A percentile compares a stretch with the other conserved stretches of the same genome.
Evolutionary conservation across 2,888 invertebrate species (phyloP).

Genomic region (Podabrus alpinus): DNA sequence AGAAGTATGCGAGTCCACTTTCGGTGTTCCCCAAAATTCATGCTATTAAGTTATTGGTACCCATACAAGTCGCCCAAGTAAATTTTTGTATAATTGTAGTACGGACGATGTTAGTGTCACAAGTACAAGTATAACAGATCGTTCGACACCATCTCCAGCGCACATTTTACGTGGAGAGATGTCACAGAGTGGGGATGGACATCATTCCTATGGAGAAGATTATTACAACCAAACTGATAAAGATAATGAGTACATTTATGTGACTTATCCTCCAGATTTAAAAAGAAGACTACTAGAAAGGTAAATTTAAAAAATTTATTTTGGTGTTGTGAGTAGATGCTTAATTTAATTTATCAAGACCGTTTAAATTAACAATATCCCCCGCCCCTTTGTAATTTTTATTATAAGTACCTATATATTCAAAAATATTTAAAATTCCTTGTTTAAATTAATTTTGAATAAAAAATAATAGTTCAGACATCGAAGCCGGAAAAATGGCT

Average conservation of each 20-base stretch:
- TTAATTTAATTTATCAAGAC: too few relatives aligned
- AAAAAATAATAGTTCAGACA: too few relatives aligned
- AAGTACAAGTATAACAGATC: conserved; percentile 69
- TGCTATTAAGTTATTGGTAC: neutral
- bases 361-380: too few relatives aligned
- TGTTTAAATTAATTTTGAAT: too few relatives aligned
- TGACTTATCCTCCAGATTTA: conserved; percentile 84
- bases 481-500: too few relatives aligned
- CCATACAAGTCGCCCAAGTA: neutral
- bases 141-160: conserved; percentile 69
- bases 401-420: too few relatives aligned
- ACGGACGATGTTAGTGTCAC: conserved; percentile 72
- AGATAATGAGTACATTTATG: conserved; percentile 81
- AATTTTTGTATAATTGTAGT: conserved; percentile 52
- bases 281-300: conserved; percentile 82
- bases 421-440: too few relatives aligned
- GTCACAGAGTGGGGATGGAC: conserved; percentile 44
- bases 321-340: conserved; percentile 48
- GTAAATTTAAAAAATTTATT: conserved; percentile 54
- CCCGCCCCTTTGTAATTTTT: too few relatives aligned
- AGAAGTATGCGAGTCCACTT: too few relatives aligned
- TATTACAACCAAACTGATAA: conserved; percentile 57
- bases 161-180: conserved; percentile 59
- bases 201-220: conserved; percentile 55
- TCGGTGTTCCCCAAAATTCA: too few relatives aligned